Evolutionary conservation across 1,140 invertebrate species (phyloP).

Genomic region (Adelges cooleyi): DNA sequence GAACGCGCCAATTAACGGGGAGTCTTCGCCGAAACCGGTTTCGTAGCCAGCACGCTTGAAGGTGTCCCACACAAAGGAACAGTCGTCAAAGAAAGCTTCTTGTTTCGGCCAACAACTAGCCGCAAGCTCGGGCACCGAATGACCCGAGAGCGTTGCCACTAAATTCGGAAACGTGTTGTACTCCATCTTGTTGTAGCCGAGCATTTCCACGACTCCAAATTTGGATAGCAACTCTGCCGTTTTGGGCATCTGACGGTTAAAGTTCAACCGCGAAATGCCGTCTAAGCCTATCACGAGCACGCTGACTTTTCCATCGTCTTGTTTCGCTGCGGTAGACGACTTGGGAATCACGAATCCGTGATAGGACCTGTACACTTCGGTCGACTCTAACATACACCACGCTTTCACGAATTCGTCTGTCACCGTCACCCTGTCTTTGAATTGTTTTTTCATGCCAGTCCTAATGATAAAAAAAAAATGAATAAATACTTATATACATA

Average conservation of each 20-base stretch:
- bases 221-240: constrained; percentile 40
- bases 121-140: constrained; percentile 33
- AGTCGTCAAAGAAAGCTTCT: constrained; percentile 46
- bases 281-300: constrained; percentile 62
- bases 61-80: constrained; percentile 47
- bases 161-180: constrained; percentile 42
- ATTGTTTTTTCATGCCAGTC: neutral
- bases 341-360: constrained; percentile 35
- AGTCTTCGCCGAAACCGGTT: constrained; percentile 40
- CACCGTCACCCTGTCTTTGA: constrained; percentile 7
- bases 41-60: constrained; percentile 42
- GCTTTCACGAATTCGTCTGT: constrained; percentile 34
- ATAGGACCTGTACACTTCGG: constrained; percentile 34
- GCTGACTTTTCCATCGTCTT: constrained; percentile 36
- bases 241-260: constrained; percentile 44
- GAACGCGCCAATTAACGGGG: constrained; percentile 37
- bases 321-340: constrained; percentile 2
- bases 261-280: constrained; percentile 47
- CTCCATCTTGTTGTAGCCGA: constrained; percentile 40
- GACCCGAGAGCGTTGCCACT: constrained; percentile 37
- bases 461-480: neutral
- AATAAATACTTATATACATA: no score
- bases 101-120: constrained; percentile 34
- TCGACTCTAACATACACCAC: constrained; percentile 22
- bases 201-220: constrained; percentile 38